Percentiles rank a stretch among this genome's conserved stretches.
Evolutionary conservation across 30 jellyfish, hydroid and myxozoan species (phyloP).

Genomic region (Aurelia aurita complex sp. Pacific): DNA sequence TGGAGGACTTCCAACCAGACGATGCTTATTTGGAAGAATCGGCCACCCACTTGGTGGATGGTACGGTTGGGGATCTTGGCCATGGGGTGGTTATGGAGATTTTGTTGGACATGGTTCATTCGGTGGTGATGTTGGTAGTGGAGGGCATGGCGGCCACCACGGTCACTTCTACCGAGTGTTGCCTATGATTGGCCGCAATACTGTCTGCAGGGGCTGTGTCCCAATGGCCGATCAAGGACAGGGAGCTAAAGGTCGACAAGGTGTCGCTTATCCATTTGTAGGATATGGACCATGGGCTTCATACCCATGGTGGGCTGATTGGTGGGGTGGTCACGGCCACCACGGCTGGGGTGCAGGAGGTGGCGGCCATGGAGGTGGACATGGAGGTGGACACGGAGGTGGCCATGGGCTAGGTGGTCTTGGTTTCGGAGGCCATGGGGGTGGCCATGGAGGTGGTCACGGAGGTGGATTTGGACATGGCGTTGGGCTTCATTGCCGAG

Average conservation of each 20-base stretch:
- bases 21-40: slow-evolving; percentile 64
- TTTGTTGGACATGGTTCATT: slow-evolving; percentile 82
- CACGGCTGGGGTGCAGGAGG: slow-evolving; percentile 98
- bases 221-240: slow-evolving; percentile 56
- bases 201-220: slow-evolving; percentile 52
- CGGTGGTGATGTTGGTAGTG: slow-evolving; percentile 72
- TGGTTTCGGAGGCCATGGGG: slow-evolving; percentile 63
- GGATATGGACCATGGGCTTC: slow-evolving; percentile 99
- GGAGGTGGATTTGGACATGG: slow-evolving; percentile 68
- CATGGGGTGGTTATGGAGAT: slow-evolving; percentile 97
- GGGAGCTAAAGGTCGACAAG: slow-evolving; percentile 76
- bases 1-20: slow-evolving; percentile 58
- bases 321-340: slow-evolving; percentile 99
- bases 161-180: slow-evolving; percentile 33
- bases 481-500: slow-evolving; percentile 91
- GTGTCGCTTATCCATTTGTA: slow-evolving; percentile 94
- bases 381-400: slow-evolving; percentile 61
- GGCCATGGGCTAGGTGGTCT: slow-evolving; percentile 78
- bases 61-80: slow-evolving; percentile 99
- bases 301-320: slow-evolving; percentile 99
- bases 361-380: slow-evolving; percentile 63
- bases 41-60: slow-evolving; percentile 91
- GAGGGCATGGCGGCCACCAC: slow-evolving; percentile 55
- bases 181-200: slow-evolving; percentile 12
- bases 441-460: slow-evolving; percentile 57